A percentile compares a stretch with the other conserved stretches of the same genome.
phyloP scores from a whole-genome alignment of 2,888 invertebrate genomes.

The Cheilosia vernalis region DNA sequence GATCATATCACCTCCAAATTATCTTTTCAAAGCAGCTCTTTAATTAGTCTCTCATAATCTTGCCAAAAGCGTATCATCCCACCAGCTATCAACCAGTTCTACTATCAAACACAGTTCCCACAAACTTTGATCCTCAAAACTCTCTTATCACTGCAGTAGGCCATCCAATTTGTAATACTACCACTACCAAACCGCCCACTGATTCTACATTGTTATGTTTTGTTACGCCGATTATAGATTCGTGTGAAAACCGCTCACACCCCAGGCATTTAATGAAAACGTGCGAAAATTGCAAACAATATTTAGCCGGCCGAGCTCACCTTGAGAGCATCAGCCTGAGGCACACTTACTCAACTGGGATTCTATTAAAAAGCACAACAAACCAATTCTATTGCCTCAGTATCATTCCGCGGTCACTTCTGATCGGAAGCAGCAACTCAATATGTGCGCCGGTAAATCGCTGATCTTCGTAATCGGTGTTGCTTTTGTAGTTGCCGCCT shows the following conservation, averaged over 20 bases:
- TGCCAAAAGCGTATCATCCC: not conserved
- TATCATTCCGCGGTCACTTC: constrained; percentile 58
- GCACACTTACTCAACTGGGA: constrained; percentile 8
- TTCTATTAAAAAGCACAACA: constrained; percentile 63
- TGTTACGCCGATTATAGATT: constrained; percentile 46
- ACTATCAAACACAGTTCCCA: constrained; percentile 15
- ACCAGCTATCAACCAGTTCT: not conserved
- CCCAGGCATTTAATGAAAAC: constrained; percentile 36
- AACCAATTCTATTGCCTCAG: constrained; percentile 47
- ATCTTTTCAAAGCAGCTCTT: too few relatives aligned
- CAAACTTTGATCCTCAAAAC: constrained; percentile 27
- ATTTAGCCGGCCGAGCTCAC: constrained; percentile 14
- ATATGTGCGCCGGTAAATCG: constrained; percentile 41
- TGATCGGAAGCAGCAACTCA: constrained; percentile 59
- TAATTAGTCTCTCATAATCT: not conserved
- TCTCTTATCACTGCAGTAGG: constrained; percentile 41
- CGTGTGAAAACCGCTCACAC: constrained; percentile 42
- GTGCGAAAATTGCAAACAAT: constrained; percentile 53
- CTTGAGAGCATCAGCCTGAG: constrained; percentile 26
- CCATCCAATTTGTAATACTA: not conserved
- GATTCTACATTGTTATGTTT: constrained; percentile 39
- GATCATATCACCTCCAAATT: too few relatives aligned
- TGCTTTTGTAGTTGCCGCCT: constrained; percentile 17
- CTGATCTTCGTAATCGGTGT: constrained; percentile 24
- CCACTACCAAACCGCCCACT: not conserved